phyloP scores from a whole-genome alignment of 2,888 invertebrate genomes.

The Cosmorhoe ocellata region DNA sequence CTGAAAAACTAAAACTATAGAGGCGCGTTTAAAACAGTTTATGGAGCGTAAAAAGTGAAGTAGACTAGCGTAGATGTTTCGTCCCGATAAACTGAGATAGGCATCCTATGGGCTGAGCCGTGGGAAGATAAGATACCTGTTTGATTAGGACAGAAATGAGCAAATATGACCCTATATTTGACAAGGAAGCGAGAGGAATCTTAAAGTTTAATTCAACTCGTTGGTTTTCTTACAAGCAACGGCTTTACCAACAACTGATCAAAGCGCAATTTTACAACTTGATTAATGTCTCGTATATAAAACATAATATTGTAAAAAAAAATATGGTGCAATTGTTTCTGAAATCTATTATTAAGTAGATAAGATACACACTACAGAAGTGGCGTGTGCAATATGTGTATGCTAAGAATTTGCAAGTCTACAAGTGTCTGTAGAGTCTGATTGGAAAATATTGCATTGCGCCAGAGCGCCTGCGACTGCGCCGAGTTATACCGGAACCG shows the following conservation, averaged over 20 bases:
- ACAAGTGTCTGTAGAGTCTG: too few relatives aligned
- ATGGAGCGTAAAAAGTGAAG: slow-evolving; percentile 24
- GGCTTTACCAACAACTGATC: neutral
- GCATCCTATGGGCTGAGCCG: slow-evolving; percentile 24
- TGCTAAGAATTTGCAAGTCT: too few relatives aligned
- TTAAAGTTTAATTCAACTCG: neutral
- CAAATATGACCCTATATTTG: slow-evolving; percentile 26
- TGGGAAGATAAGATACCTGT: slow-evolving; percentile 29
- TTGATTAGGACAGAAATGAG: slow-evolving; percentile 28
- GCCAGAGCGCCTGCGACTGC: too few relatives aligned
- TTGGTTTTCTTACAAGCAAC: neutral
- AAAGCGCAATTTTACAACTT: neutral
- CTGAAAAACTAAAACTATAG: slow-evolving; percentile 17
- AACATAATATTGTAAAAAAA: too few relatives aligned
- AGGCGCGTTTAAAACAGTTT: slow-evolving; percentile 16
- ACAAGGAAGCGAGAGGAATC: slow-evolving; percentile 6
- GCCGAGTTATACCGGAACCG: too few relatives aligned
- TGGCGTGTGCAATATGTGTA: too few relatives aligned
- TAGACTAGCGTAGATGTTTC: slow-evolving; percentile 12
- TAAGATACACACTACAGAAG: too few relatives aligned
- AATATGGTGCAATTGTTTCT: too few relatives aligned
- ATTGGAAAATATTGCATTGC: too few relatives aligned
- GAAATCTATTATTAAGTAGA: too few relatives aligned
- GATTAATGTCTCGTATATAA: too few relatives aligned
- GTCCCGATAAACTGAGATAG: slow-evolving; percentile 26